Evolutionary conservation across 2,113 vertebrate genomes (phyloP).

Genomic region (Crotalus helleri): DNA sequence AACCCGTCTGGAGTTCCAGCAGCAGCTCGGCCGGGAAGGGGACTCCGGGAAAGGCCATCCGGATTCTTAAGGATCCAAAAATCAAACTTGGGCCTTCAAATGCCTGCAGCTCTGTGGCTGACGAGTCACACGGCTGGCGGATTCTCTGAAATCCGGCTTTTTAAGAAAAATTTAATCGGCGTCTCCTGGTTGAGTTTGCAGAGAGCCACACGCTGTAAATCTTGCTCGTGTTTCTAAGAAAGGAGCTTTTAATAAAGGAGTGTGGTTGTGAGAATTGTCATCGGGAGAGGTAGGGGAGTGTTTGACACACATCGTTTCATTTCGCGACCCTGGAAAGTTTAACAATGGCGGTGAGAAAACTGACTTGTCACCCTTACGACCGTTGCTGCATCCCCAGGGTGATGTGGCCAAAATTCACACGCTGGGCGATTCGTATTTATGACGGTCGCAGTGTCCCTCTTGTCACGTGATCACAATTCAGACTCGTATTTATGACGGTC

Average conservation of each 20-base stretch:
- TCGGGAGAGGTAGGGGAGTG: background rate
- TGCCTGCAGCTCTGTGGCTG: background rate
- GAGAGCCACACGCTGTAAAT: background rate
- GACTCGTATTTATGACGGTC: too few species aligned
- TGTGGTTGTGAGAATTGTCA: background rate
- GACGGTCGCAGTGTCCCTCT: too few species aligned
- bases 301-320: background rate
- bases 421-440: too few species aligned
- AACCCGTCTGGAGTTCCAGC: conserved; percentile 87
- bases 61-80: conserved; percentile 18
- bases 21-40: conserved; percentile 67
- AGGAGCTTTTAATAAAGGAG: background rate
- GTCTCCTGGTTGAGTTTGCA: background rate
- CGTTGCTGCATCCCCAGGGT: too few species aligned
- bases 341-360: too few species aligned
- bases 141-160: background rate
- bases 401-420: too few species aligned
- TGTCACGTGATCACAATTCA: too few species aligned
- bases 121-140: background rate
- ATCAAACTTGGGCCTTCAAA: background rate
- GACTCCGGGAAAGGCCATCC: conserved; percentile 19
- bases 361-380: background rate
- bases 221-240: background rate
- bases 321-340: too few species aligned
- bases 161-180: background rate